Conservation (phyloP, 2,113 vertebrate genomes). For the Pelvicachromis taeniatus region DNA sequence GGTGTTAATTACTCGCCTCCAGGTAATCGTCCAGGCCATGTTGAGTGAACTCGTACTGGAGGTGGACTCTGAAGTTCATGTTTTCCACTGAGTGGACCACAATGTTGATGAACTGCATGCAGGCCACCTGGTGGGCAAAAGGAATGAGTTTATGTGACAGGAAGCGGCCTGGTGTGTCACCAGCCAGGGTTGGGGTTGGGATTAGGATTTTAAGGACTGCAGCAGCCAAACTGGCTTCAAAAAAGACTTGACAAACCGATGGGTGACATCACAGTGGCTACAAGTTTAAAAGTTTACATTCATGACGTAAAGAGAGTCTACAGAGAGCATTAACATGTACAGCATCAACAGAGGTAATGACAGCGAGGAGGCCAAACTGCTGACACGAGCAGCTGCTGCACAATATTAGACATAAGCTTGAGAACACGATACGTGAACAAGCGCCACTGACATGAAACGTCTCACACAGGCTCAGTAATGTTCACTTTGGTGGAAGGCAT, state of each 20-base stretch:
- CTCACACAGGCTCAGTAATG: not conserved
- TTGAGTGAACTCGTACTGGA: conserved; percentile 91
- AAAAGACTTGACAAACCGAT: not conserved
- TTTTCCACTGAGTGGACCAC: conserved; percentile 96
- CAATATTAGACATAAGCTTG: not conserved
- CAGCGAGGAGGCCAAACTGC: not conserved
- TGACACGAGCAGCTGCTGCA: not conserved
- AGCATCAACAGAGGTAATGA: not conserved
- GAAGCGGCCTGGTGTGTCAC: rapidly evolving
- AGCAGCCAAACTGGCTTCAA: not conserved
- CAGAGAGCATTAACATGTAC: not conserved
- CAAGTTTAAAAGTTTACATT: not conserved
- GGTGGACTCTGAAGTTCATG: conserved; percentile 95
- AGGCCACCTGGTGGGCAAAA: conserved; percentile 81
- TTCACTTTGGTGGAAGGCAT: not conserved
- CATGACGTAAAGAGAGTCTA: not conserved
- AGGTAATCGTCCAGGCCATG: conserved; percentile 87
- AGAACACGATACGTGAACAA: not conserved
- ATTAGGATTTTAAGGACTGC: not conserved
- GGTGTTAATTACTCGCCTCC: conserved; percentile 74
- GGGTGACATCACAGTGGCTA: not conserved
- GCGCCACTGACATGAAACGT: not conserved
- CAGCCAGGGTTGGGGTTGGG: not conserved
- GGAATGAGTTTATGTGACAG: not conserved
- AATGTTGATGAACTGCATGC: conserved; percentile 99